phyloP scores from a whole-genome alignment of 2,888 invertebrate genomes.

The Lepidochitona cinerea region DNA sequence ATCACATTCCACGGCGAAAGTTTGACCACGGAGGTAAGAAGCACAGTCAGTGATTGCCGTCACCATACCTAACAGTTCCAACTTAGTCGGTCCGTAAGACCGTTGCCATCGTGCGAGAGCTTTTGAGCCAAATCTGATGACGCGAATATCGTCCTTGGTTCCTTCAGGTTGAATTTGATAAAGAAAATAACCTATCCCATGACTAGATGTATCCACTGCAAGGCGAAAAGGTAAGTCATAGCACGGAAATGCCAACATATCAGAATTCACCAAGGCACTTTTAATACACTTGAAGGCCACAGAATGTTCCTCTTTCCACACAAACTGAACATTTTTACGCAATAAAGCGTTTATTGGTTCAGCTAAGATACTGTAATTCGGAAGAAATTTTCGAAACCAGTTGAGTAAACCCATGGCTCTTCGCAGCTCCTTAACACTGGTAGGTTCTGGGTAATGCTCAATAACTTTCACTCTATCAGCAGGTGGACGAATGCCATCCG shows the following conservation, averaged over 20 bases:
- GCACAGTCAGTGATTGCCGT: background rate
- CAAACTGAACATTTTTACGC: slow-evolving; percentile 1
- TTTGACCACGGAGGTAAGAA: background rate
- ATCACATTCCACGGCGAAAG: slow-evolving; percentile 1
- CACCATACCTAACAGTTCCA: slow-evolving; percentile 1
- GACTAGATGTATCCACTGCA: slow-evolving; percentile 13
- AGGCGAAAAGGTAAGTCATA: slow-evolving; percentile 14
- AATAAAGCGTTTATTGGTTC: background rate
- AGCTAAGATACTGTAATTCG: slow-evolving; percentile 4
- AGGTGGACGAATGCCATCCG: too few relatives aligned
- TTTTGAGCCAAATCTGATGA: background rate
- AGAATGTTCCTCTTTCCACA: slow-evolving; percentile 2
- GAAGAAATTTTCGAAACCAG: too few relatives aligned
- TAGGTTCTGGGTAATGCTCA: slow-evolving; percentile 8
- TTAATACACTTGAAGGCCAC: slow-evolving; percentile 7
- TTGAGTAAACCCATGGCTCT: slow-evolving; percentile 10
- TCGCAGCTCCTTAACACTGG: background rate
- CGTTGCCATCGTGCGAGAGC: background rate
- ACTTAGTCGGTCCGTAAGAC: background rate
- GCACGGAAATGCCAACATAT: slow-evolving; percentile 14
- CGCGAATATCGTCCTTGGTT: background rate
- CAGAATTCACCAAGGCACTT: slow-evolving; percentile 2
- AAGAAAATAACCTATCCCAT: slow-evolving; percentile 8
- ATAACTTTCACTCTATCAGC: too few relatives aligned
- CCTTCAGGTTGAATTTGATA: background rate